phyloP scores from a whole-genome alignment of 1,140 invertebrate genomes.

The Lepidostoma basale region DNA sequence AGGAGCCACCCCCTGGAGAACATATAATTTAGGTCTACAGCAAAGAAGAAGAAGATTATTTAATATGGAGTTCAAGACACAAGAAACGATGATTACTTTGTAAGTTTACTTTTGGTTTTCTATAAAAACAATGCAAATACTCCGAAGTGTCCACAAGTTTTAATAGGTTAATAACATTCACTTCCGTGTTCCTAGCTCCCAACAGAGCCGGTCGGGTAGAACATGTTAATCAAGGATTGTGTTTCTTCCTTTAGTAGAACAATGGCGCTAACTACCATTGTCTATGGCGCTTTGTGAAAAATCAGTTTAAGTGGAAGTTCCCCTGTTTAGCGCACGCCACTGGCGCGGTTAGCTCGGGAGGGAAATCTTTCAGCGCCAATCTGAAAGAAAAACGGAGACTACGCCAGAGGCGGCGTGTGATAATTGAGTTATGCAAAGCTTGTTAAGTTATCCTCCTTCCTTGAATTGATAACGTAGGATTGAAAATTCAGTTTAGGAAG shows the following conservation, averaged over 20 bases:
- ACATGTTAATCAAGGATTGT: background rate
- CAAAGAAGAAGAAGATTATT: too few relatives aligned
- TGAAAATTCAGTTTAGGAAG: background rate
- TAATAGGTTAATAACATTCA: too few relatives aligned
- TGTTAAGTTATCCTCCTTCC: background rate
- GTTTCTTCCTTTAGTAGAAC: background rate
- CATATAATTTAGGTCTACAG: too few relatives aligned
- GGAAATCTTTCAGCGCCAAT: background rate
- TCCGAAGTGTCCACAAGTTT: too few relatives aligned
- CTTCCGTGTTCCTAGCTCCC: too few relatives aligned
- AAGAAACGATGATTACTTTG: too few relatives aligned
- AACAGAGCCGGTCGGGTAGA: too few relatives aligned
- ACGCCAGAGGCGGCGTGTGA: background rate
- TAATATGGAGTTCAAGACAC: too few relatives aligned
- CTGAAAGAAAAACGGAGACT: background rate
- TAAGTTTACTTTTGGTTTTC: too few relatives aligned
- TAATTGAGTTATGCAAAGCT: background rate
- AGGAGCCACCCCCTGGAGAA: too few relatives aligned
- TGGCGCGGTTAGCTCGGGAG: background rate
- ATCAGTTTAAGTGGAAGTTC: background rate
- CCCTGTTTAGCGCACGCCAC: background rate
- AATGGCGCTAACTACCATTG: background rate
- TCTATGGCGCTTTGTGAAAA: background rate
- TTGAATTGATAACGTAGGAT: background rate
- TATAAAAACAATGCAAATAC: too few relatives aligned